These are phyloP conservation scores for Himalopsyche kuldschensis DNA, from an alignment of 2,888 invertebrate genomes.

Conservation along the genomic window DNA sequence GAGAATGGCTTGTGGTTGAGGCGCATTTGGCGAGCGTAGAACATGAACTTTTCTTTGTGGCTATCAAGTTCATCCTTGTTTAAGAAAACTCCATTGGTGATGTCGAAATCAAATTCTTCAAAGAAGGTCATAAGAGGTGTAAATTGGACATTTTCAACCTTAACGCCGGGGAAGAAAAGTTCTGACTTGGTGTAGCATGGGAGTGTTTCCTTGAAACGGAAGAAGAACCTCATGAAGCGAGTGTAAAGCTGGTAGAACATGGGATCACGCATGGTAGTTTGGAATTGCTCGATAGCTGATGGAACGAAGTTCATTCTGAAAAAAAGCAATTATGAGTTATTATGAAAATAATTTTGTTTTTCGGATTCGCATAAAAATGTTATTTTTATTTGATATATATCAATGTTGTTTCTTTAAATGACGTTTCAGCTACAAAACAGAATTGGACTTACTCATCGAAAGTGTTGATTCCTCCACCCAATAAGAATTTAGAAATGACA, in stretches of 20 bases:
- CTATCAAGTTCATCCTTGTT: conserved; percentile 46
- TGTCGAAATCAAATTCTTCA: conserved; percentile 66
- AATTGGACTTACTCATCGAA: too few species aligned
- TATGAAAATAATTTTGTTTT: neutral
- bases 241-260: conserved; percentile 70
- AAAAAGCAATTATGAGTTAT: conserved; percentile 29
- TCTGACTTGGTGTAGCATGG: conserved; percentile 62
- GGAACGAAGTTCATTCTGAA: conserved; percentile 55
- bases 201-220: conserved; percentile 63
- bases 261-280: conserved; percentile 70
- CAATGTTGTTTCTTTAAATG: too few species aligned
- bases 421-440: too few species aligned
- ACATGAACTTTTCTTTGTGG: conserved; percentile 51
- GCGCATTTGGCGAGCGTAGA: conserved; percentile 67
- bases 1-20: conserved; percentile 71
- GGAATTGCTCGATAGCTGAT: conserved; percentile 64
- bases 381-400: too few species aligned
- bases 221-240: conserved; percentile 60
- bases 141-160: conserved; percentile 62
- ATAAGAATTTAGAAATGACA: conserved; percentile 54
- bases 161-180: conserved; percentile 62
- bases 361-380: neutral
- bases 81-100: conserved; percentile 57
- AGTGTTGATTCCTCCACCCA: conserved; percentile 43
- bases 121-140: conserved; percentile 68